Conservation (phyloP, 2,888 invertebrate genomes). For the Ariolimax columbianus region DNA sequence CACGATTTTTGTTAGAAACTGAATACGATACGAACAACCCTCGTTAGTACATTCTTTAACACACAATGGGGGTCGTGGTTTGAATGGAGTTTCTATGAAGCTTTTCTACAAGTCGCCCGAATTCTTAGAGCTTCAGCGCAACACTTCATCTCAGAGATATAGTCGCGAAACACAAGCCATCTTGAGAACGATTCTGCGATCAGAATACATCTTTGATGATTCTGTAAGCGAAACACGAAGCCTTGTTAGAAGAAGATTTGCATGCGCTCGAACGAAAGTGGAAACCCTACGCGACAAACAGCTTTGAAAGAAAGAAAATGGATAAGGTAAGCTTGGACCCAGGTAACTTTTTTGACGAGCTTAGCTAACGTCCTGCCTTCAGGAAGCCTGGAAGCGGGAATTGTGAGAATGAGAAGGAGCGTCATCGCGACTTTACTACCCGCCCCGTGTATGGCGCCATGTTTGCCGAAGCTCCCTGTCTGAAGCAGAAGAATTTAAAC, state of each 20-base stretch:
- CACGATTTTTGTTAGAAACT: not conserved
- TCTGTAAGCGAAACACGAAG: not conserved
- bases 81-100: not conserved
- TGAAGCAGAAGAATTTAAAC: not conserved
- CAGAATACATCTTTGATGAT: not conserved
- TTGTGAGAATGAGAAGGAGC: not conserved
- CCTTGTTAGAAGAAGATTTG: not conserved
- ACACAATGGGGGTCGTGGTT: not conserved
- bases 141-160: not conserved
- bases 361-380: not conserved
- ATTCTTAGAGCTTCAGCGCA: not conserved
- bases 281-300: not conserved
- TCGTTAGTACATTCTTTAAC: not conserved
- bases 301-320: not conserved
- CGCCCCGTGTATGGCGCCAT: not conserved
- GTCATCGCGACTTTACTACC: not conserved
- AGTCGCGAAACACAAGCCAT: not conserved
- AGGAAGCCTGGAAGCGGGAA: not conserved
- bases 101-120: not conserved
- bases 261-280: not conserved
- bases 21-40: not conserved
- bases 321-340: not conserved
- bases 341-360: not conserved
- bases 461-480: not conserved
- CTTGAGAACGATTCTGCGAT: not conserved